Percentiles rank a stretch among this genome's conserved stretches.
Evolutionary conservation across 2,113 vertebrate genomes (phyloP).

Genomic region (Anoura caudifer): DNA sequence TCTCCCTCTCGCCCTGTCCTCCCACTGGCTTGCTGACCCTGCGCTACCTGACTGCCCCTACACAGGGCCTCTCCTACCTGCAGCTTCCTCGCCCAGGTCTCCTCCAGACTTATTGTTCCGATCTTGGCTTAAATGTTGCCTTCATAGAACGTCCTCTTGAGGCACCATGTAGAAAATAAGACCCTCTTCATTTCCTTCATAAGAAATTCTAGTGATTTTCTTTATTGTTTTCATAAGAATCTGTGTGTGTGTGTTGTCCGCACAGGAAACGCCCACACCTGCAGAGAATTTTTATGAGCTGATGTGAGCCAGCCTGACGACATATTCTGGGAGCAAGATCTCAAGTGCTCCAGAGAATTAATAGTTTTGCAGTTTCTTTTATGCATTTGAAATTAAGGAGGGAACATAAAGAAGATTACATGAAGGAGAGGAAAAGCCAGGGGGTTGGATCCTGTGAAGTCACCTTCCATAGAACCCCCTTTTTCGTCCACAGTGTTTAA

Average conservation of each 20-base stretch:
- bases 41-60: fast-evolving
- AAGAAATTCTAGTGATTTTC: background rate
- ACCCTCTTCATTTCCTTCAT: background rate
- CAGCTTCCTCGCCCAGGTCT: too few relatives aligned
- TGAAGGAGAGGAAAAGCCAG: background rate
- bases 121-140: background rate
- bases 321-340: background rate
- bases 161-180: fast-evolving
- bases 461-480: background rate
- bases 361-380: background rate
- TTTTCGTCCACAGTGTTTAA: background rate
- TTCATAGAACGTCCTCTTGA: background rate
- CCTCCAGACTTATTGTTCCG: background rate
- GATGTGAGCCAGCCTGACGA: background rate
- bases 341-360: background rate
- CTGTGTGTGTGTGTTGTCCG: background rate
- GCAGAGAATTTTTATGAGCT: background rate
- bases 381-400: background rate
- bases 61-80: background rate
- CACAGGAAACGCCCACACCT: background rate
- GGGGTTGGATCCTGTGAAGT: background rate
- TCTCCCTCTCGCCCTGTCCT: too few relatives aligned
- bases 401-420: background rate
- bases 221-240: background rate
- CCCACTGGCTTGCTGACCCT: background rate